Base-by-base conservation (phyloP, 2,113 vertebrate genomes). In the Vanacampus margaritifer region DNA sequence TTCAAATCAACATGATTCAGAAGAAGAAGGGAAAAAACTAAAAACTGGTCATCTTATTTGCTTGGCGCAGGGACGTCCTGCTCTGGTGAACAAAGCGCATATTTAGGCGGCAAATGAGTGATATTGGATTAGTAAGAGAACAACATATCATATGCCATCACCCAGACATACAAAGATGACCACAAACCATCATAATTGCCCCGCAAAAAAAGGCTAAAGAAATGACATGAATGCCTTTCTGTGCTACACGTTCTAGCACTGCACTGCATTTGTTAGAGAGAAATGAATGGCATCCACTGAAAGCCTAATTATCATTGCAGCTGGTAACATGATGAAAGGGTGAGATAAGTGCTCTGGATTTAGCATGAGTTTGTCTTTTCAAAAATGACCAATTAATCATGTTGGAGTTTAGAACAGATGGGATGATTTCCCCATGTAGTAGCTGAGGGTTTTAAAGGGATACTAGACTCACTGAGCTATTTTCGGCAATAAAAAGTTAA, bases 231-330 rank as follows among this genome's bases (percentile, higher is more conserved):
- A 39, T 63, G 12, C 26, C 3, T 69, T 41, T 56, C 73, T 70
- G 74, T 46, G 43, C 43, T 46, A 19, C 11, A 41, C 39, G 13
- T 2, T 10, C 43, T 19, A 60, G 79, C 71, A 39, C n/a, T 9
- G 26, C 68, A 9, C 26, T 21, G 32, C 10, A 36, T 59, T 23
- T 11, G 9, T 23, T n/a, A 11, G 13, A 0, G 57, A n/a, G 21
- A 5, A 28, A 71, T 84, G 76, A 3, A 83, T 83, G 53, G 28
- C 67, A 84, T 84, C 78, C 75, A 79, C 81, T 17, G 7, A 67
- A 80, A 65, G 65, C 82, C 77, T 83, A 82, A 86, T 88, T 73
- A 84, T 74, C 75, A 62, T 67, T 66, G 73, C 65, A 28, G 71
- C 43, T 68, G 69, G 80, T 81, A 64, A 75, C 71, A 76, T 74